These are phyloP conservation scores for Mionectes macconnelli DNA, from an alignment of 2,113 vertebrate species.

Conservation along the genomic window DNA sequence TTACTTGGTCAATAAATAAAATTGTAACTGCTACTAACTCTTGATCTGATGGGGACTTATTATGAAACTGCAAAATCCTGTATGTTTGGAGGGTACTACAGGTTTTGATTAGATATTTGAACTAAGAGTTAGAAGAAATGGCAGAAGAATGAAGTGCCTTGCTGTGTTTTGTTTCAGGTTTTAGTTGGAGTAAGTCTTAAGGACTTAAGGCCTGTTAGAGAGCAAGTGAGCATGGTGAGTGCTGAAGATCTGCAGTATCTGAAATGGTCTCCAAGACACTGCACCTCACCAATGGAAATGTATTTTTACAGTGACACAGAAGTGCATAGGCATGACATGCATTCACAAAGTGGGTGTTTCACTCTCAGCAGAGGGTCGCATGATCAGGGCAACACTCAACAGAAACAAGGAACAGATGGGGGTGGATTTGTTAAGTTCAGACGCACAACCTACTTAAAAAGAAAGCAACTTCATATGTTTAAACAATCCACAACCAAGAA, in stretches of 20 bases:
- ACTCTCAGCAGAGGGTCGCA: background rate
- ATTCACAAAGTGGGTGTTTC: constrained; percentile 17
- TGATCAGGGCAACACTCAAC: background rate
- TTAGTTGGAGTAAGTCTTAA: background rate
- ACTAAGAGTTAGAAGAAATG: background rate
- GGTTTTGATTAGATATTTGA: background rate
- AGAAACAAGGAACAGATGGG: background rate
- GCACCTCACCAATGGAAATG: background rate
- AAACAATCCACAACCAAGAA: background rate
- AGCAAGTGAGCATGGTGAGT: background rate
- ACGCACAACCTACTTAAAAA: background rate
- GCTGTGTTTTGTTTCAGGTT: background rate
- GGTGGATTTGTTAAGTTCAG: background rate
- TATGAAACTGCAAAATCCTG: background rate
- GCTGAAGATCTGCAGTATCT: background rate
- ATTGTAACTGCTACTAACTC: background rate
- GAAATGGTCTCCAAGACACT: background rate
- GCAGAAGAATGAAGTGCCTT: background rate
- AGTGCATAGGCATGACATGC: background rate
- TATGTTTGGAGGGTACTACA: background rate
- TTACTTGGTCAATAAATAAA: background rate
- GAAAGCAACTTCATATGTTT: background rate
- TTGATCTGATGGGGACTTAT: background rate
- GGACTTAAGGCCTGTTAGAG: background rate
- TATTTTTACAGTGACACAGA: constrained; percentile 45